A percentile compares a stretch with the other conserved stretches of the same genome.
Conservation (phyloP, 2,113 vertebrate genomes). For the Cyprinodon variegatus region DNA sequence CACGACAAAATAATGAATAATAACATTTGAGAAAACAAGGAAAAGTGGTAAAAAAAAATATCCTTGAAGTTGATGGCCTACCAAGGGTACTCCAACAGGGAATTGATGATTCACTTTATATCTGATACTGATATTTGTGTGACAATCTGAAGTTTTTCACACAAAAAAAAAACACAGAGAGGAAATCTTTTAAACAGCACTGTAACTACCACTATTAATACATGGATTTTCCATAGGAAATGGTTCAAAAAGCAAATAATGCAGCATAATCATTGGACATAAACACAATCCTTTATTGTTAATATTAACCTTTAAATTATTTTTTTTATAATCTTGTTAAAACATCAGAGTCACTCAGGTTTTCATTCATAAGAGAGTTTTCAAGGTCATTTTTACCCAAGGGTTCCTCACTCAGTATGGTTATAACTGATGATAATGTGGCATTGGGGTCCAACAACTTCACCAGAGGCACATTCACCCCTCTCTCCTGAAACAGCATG, state of each 20-base stretch:
- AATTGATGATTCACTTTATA: not conserved
- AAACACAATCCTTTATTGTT: not conserved
- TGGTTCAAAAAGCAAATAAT: not conserved
- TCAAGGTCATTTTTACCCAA: not conserved
- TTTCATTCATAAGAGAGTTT: not conserved
- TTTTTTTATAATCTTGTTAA: constrained; percentile 58
- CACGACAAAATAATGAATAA: not conserved
- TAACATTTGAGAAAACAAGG: not conserved
- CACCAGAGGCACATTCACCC: constrained; percentile 82
- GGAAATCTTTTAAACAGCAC: too few relatives aligned
- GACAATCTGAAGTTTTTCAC: too few relatives aligned
- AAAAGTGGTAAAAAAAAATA: not conserved
- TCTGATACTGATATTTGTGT: not conserved
- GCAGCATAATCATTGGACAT: not conserved
- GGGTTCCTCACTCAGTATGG: constrained; percentile 65
- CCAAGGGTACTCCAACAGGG: not conserved
- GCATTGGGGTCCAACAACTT: constrained; percentile 83
- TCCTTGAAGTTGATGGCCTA: not conserved
- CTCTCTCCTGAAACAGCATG: constrained; percentile 78
- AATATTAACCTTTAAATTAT: not conserved
- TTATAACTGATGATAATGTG: constrained; percentile 76
- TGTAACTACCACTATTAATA: not conserved
- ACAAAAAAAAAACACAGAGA: too few relatives aligned
- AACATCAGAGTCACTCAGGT: not conserved
- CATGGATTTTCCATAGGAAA: too few relatives aligned